Evolutionary conservation across 2,797 vertebrate genomes (phyloP).

Genomic region (Prionace glauca): DNA sequence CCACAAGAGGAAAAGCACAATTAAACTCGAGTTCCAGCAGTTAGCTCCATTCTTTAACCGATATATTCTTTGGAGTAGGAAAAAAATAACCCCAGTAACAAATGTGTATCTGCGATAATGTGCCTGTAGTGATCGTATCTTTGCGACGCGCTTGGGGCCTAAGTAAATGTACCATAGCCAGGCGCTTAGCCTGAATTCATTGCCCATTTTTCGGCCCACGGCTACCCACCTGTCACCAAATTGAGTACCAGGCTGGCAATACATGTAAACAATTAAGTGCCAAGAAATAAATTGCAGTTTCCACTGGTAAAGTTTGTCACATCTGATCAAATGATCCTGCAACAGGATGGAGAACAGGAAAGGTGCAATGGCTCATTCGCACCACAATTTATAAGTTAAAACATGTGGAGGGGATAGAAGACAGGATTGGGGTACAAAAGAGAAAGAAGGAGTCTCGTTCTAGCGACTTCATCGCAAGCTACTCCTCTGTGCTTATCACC

Average conservation of each 20-base stretch:
- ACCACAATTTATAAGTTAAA: not conserved
- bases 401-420: too few species aligned
- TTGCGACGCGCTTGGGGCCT: not conserved
- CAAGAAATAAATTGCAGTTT: not conserved
- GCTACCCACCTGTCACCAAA: not conserved
- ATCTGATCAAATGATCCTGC: not conserved
- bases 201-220: not conserved
- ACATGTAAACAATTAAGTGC: slow-evolving; percentile 27
- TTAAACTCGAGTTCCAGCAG: not conserved
- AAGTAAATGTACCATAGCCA: not conserved
- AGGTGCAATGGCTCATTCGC: not conserved
- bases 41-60: not conserved
- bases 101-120: not conserved
- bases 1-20: not conserved
- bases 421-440: not conserved
- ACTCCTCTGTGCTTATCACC: not conserved
- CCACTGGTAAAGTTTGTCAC: not conserved
- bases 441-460: not conserved
- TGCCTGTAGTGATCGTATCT: not conserved
- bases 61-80: too few species aligned
- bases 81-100: not conserved
- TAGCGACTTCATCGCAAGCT: not conserved
- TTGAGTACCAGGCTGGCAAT: not conserved
- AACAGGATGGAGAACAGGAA: not conserved
- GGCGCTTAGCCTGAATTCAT: not conserved